Evolutionary conservation across 2,888 invertebrate genomes (phyloP), one percentile per base, ranked within the genome.

Genomic region (Epinotia demarniana): DNA sequence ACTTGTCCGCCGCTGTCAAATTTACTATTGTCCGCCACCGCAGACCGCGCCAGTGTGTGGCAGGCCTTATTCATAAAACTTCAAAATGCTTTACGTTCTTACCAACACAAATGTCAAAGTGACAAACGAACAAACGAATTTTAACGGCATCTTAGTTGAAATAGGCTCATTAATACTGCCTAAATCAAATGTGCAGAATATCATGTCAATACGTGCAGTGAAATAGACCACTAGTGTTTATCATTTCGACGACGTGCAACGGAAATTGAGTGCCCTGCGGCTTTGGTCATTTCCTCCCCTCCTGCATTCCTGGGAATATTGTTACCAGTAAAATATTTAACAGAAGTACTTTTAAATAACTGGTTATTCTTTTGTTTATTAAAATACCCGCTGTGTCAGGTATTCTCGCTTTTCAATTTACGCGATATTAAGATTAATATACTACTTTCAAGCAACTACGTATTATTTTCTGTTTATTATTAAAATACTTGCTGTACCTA

Each of bases 211-310:
- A 13, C 49, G 13, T 49, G 4, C 1, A 13, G 1, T 5, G 1
- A 49, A 49, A 53, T n/a, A 53, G 3, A 13, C 33, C 57, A 18
- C 11, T 6, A 58, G 19, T 11, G 57, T 68, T 68, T 57, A 68
- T 68, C 39, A 68, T 23, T 68, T 5, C 43, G 53, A n/a, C 39
- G 58, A 19, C 43, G 43, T 58, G 58, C 58, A 58, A 23, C 68
- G 68, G 58, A 68, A 68, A 68, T 68, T 68, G 43, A 43, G 11
- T 57, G 58, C 19, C 57, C 55, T 43, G 39, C 27, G n/a, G 57
- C 23, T 39, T 23, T 16, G 43, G 58, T 19, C n/a, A 68, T 68
- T 68, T 46, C 43, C 58, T 43, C 13, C 8, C 18, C 11, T 9
- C 5, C 11, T 8, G 39, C 53, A 53, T 57, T 67, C 53, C 33